A percentile compares a stretch with the other conserved stretches of the same genome.
phyloP scores from a whole-genome alignment of 1,140 invertebrate species.

The Thalassaphorura encarpata region DNA sequence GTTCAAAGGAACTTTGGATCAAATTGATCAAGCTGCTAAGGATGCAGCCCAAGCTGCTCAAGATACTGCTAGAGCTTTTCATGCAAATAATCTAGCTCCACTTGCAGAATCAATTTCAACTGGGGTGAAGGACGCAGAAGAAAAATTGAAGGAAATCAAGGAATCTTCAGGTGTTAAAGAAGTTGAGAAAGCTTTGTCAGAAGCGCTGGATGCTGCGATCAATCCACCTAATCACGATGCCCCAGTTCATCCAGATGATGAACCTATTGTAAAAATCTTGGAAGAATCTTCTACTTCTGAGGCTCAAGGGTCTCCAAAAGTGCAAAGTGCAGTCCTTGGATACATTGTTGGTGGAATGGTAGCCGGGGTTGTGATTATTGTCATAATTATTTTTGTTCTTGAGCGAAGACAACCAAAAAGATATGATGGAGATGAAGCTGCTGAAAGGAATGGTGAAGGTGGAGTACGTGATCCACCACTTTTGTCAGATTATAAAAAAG shows the following conservation, averaged over 20 bases:
- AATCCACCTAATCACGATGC: neutral
- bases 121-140: too few relatives aligned
- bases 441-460: neutral
- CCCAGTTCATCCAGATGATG: neutral
- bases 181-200: neutral
- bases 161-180: neutral
- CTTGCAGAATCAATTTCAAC: too few relatives aligned
- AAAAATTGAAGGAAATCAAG: neutral
- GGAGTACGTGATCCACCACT: neutral
- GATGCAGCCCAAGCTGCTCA: too few relatives aligned
- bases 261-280: neutral
- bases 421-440: neutral
- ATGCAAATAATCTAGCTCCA: too few relatives aligned
- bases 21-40: too few relatives aligned
- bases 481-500: neutral
- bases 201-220: neutral
- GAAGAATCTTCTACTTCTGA: neutral
- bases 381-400: slow-evolving; percentile 6
- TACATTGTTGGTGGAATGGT: slow-evolving; percentile 7
- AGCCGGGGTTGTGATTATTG: neutral
- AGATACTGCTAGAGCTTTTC: too few relatives aligned
- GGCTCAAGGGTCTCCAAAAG: neutral
- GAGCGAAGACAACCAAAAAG: neutral
- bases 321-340: neutral
- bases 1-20: too few relatives aligned